Conservation (phyloP, 2,113 vertebrate species). For the Neodon shergylaensis region DNA sequence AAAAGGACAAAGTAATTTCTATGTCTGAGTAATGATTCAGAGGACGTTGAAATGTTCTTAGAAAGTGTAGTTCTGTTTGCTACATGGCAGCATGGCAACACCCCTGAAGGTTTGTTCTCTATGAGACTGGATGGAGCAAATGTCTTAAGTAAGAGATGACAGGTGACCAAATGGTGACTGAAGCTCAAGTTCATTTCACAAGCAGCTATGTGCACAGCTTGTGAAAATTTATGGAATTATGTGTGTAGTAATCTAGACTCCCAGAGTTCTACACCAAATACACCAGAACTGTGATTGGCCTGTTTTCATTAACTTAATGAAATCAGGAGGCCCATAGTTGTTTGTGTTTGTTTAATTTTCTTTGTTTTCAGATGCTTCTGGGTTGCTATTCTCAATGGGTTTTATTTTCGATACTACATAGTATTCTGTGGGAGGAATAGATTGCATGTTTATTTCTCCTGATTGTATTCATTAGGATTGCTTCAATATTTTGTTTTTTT, state of each 20-base stretch:
- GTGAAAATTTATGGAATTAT: neutral
- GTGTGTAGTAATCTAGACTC: neutral
- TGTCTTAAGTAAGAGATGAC: neutral
- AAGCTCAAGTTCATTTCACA: neutral
- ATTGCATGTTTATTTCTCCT: neutral
- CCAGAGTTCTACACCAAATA: neutral
- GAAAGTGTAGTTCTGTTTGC: neutral
- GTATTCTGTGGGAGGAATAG: neutral
- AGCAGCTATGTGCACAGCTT: neutral
- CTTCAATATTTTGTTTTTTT: neutral
- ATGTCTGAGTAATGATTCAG: neutral
- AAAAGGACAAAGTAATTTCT: neutral
- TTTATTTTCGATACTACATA: neutral
- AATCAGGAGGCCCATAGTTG: neutral
- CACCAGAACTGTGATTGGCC: neutral
- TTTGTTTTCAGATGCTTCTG: neutral
- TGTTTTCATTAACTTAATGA: neutral
- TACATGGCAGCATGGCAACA: neutral
- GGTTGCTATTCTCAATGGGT: neutral
- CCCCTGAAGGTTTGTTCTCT: neutral
- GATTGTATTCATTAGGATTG: neutral
- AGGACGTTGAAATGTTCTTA: neutral
- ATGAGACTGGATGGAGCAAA: neutral
- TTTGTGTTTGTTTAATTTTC: conserved; percentile 7
- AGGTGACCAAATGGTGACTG: neutral